phyloP scores from a whole-genome alignment of 2,888 invertebrate species.

The Epinotia brunnichana region DNA sequence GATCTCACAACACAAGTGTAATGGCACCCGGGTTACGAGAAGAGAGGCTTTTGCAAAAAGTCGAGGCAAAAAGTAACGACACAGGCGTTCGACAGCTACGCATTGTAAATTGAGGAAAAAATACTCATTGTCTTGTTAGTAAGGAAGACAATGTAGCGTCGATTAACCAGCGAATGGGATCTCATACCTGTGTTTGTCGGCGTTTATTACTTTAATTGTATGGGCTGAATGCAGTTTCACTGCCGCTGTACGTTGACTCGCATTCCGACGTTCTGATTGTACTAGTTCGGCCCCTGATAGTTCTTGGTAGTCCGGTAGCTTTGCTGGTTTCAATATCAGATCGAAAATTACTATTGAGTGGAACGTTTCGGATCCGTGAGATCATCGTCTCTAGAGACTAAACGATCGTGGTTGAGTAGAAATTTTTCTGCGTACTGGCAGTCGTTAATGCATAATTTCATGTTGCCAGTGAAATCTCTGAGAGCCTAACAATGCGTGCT shows the following conservation, averaged over 20 bases:
- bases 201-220: slow-evolving; percentile 79
- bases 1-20: slow-evolving; percentile 62
- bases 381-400: slow-evolving; percentile 11
- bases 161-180: slow-evolving; percentile 77
- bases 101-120: slow-evolving; percentile 72
- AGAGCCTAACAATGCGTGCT: slow-evolving; percentile 61
- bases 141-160: slow-evolving; percentile 78
- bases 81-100: slow-evolving; percentile 67
- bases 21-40: slow-evolving; percentile 54
- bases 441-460: slow-evolving; percentile 74
- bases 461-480: slow-evolving; percentile 74
- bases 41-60: slow-evolving; percentile 53
- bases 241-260: slow-evolving; percentile 66
- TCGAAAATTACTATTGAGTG: neutral
- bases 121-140: slow-evolving; percentile 71
- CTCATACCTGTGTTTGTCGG: slow-evolving; percentile 67
- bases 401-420: slow-evolving; percentile 7
- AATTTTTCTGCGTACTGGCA: slow-evolving; percentile 54
- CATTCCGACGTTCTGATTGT: slow-evolving; percentile 60
- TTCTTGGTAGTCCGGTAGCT: slow-evolving; percentile 10
- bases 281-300: slow-evolving; percentile 34
- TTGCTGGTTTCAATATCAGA: slow-evolving; percentile 13
- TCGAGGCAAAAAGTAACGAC: slow-evolving; percentile 59
- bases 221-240: slow-evolving; percentile 76
- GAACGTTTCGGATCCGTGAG: slow-evolving; percentile 2